Percentiles rank a stretch among this genome's conserved stretches.
Evolutionary conservation across 1,140 invertebrate species (phyloP).

Genomic region (Aphaenogaster floridana): DNA sequence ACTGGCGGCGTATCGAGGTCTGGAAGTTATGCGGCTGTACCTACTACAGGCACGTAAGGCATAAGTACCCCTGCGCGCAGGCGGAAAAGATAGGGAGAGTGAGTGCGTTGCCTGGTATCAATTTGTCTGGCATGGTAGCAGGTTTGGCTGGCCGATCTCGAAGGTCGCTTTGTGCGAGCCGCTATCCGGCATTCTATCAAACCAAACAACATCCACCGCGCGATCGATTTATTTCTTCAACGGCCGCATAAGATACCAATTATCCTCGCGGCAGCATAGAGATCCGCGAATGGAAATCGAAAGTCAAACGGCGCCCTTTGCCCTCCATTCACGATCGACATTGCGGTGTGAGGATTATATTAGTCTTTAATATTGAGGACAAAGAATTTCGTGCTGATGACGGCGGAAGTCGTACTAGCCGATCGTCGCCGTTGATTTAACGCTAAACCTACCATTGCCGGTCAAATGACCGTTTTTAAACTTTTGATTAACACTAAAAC

Average conservation of each 20-base stretch:
- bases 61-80: slow-evolving; percentile 62
- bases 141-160: slow-evolving; percentile 78
- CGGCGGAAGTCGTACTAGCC: neutral
- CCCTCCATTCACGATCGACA: neutral
- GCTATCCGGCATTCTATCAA: slow-evolving; percentile 86
- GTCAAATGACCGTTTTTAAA: too few relatives aligned
- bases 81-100: slow-evolving; percentile 81
- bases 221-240: slow-evolving; percentile 83
- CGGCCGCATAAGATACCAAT: slow-evolving; percentile 83
- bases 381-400: neutral
- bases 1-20: slow-evolving; percentile 68
- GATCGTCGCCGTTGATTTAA: neutral
- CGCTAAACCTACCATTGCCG: too few relatives aligned
- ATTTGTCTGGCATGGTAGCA: slow-evolving; percentile 84
- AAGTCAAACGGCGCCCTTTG: slow-evolving; percentile 45
- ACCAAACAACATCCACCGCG: slow-evolving; percentile 79
- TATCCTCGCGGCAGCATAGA: slow-evolving; percentile 73
- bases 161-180: slow-evolving; percentile 85
- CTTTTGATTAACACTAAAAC: too few relatives aligned
- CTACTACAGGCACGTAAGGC: slow-evolving; percentile 70
- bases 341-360: neutral
- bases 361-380: too few relatives aligned
- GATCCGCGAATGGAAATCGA: slow-evolving; percentile 70
- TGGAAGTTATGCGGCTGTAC: slow-evolving; percentile 75
- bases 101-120: slow-evolving; percentile 85